Base-by-base conservation (phyloP, 1,140 invertebrate genomes). In the Polyergus mexicanus region DNA sequence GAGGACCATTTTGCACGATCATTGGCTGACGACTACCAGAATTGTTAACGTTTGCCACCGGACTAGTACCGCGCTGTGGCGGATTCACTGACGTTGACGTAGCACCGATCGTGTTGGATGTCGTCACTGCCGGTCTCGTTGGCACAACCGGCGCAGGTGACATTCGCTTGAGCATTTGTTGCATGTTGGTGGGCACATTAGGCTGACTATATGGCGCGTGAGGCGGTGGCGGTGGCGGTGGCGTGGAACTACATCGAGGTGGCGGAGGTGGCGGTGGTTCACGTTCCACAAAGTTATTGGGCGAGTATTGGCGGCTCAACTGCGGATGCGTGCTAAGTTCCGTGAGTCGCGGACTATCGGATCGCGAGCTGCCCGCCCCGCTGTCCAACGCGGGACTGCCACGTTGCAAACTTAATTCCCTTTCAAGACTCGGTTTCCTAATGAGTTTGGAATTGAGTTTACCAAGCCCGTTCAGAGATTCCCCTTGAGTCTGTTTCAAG, bases 311-410 rank as follows among this genome's bases (percentile, higher is more conserved):
- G 69, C 95, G 87, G 92, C 94, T 95, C 72, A 96, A 91, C 44
- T 96, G 96, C 25, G 93, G 94, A 91, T 96, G 95, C 83, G 97
- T 96, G 86, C 93, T 92, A 6, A 95, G 87, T 62, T 95, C 94
- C 0, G 93, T 91, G 28, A 95, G 78, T n/a, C 97, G 96, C 1
- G 98, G 98, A 95, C 98, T 98, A 92, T 99, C 98, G 0, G 98
- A 98, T 35, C 98, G 96, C 11, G 98, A 98, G 92, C 98, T 98
- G 22, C 97, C 98, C 19, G 97, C 98, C 8, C 97, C 97, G 62
- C 97, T 98, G 88, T 98, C 98, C 60, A 98, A 95, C 0, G 97
- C 98, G 0, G 98, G 98, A 94, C 98, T 98, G 10, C 97, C 97
- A 74, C 98, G 96, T 72, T 97, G 97, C 32, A 97, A 94, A 89